Evolutionary conservation across 2,113 vertebrate genomes (phyloP).

Genomic region (Cyprinus carpio): DNA sequence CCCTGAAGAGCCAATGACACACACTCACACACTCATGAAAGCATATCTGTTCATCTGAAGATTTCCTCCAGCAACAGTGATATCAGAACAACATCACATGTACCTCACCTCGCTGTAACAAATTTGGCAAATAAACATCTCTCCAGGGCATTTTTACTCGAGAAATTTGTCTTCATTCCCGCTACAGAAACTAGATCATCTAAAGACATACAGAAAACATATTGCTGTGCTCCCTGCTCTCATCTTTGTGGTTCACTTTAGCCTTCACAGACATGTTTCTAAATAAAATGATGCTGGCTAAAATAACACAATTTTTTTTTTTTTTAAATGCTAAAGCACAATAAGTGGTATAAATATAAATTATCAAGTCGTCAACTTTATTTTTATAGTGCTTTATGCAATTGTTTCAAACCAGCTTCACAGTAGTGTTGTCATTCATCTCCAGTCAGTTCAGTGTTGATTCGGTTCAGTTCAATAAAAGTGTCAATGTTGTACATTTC

Average conservation of each 20-base stretch:
- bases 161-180: conserved; percentile 27
- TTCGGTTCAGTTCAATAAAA: too few relatives aligned
- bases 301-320: too few relatives aligned
- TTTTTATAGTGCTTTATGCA: too few relatives aligned
- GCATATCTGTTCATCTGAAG: not conserved
- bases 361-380: too few relatives aligned
- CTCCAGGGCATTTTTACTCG: not conserved
- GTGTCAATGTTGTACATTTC: too few relatives aligned
- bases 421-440: too few relatives aligned
- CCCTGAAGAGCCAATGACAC: not conserved
- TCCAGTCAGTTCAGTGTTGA: too few relatives aligned
- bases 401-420: not conserved
- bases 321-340: not conserved
- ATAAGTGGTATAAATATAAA: not conserved
- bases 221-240: not conserved
- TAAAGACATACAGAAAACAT: not conserved
- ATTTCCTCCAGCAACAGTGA: not conserved
- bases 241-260: not conserved
- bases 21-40: not conserved
- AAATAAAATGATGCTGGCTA: not conserved
- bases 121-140: not conserved
- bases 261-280: not conserved
- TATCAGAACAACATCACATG: not conserved
- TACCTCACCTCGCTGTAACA: not conserved
- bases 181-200: not conserved